Evolutionary conservation across 1,140 invertebrate species (phyloP).

Genomic region (Sinella curviseta): DNA sequence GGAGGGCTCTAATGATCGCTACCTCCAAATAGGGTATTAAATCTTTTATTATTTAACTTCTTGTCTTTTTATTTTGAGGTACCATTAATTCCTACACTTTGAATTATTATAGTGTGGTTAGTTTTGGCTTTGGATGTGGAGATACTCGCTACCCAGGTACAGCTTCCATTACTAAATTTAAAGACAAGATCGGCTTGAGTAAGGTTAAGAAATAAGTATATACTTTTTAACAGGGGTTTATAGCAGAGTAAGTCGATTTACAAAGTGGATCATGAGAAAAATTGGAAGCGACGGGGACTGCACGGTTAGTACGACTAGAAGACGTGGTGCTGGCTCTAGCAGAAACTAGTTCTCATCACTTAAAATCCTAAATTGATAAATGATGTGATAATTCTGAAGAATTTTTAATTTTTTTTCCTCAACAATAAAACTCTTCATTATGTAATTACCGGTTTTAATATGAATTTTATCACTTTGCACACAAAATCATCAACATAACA

Average conservation of each 20-base stretch:
- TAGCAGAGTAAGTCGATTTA: neutral
- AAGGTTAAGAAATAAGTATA: too few relatives aligned
- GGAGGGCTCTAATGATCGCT: neutral
- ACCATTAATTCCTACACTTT: too few relatives aligned
- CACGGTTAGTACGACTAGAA: neutral
- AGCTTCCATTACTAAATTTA: too few relatives aligned
- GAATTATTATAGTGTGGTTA: too few relatives aligned
- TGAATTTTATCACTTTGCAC: too few relatives aligned
- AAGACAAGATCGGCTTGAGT: too few relatives aligned
- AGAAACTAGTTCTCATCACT: neutral
- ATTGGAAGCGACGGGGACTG: neutral
- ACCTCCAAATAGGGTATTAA: neutral
- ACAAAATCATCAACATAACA: too few relatives aligned
- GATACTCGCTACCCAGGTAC: too few relatives aligned
- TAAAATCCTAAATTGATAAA: neutral
- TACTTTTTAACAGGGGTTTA: constrained; percentile 13
- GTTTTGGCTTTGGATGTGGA: too few relatives aligned
- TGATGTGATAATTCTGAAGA: constrained; percentile 7
- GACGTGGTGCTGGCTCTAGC: neutral
- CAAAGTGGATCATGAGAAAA: constrained; percentile 4
- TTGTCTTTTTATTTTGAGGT: too few relatives aligned
- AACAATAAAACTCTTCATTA: neutral
- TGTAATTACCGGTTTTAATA: neutral
- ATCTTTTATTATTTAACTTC: too few relatives aligned
- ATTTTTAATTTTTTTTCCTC: neutral